phyloP scores from a whole-genome alignment of 2,113 vertebrate genomes.

The Silurus glanis region DNA sequence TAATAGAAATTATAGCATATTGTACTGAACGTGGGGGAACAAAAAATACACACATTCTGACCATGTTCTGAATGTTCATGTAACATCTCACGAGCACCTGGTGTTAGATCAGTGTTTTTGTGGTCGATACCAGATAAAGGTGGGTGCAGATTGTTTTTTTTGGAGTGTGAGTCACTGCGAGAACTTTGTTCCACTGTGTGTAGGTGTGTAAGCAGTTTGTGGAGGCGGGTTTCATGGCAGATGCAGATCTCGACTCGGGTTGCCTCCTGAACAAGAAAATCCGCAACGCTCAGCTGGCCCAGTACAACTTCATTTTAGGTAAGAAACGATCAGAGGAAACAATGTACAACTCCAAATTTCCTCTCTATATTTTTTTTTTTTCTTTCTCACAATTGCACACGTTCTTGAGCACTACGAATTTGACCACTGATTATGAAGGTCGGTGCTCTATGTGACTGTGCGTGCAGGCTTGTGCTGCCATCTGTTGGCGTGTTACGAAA shows the following conservation, averaged over 20 bases:
- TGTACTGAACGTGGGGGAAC: neutral
- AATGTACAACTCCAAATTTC: neutral
- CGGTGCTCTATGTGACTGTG: too few relatives aligned
- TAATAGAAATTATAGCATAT: neutral
- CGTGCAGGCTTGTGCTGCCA: too few relatives aligned
- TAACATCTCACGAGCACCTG: too few relatives aligned
- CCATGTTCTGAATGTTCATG: too few relatives aligned
- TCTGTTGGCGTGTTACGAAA: too few relatives aligned
- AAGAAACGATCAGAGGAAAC: slow-evolving; percentile 53
- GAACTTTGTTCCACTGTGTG: slow-evolving; percentile 10
- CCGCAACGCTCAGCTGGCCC: slow-evolving; percentile 88
- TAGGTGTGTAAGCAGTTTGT: slow-evolving; percentile 85
- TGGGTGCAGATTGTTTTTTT: neutral
- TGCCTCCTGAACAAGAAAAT: slow-evolving; percentile 95
- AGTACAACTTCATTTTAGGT: slow-evolving; percentile 97
- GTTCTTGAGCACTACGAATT: too few relatives aligned
- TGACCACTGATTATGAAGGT: too few relatives aligned
- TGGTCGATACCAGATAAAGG: neutral
- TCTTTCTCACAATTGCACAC: neutral
- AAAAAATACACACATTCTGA: too few relatives aligned
- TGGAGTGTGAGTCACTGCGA: neutral
- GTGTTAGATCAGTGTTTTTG: neutral
- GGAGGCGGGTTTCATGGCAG: slow-evolving; percentile 88
- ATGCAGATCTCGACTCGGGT: slow-evolving; percentile 86
- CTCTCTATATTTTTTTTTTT: neutral